Conservation (phyloP, 2,888 invertebrate genomes). For the Tipula confusa region DNA sequence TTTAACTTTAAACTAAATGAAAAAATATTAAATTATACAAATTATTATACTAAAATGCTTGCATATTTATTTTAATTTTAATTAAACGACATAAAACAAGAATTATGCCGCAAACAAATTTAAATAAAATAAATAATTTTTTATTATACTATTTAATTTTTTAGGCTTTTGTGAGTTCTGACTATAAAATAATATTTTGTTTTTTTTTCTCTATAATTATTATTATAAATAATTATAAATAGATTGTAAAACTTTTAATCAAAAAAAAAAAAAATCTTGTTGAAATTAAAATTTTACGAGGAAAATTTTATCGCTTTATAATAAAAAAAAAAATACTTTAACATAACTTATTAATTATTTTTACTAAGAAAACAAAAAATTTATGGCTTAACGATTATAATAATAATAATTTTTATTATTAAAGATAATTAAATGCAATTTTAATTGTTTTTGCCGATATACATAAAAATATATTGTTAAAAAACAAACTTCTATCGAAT, state of each 20-base stretch:
- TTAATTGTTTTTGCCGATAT: neutral
- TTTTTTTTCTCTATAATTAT: neutral
- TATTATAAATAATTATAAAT: constrained; percentile 3
- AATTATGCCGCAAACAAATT: neutral
- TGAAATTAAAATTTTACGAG: constrained; percentile 9
- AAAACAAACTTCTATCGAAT: neutral
- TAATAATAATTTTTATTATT: neutral
- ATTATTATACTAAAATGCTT: neutral
- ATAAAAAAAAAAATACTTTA: neutral
- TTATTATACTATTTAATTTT: neutral
- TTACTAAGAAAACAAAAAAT: neutral
- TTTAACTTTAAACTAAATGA: neutral
- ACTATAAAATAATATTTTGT: neutral
- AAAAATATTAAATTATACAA: neutral
- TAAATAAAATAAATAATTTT: neutral
- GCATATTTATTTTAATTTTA: neutral
- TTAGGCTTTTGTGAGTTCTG: constrained; percentile 6
- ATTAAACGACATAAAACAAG: neutral
- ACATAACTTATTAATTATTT: neutral
- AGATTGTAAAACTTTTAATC: neutral
- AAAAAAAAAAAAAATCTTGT: neutral
- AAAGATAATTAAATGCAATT: neutral
- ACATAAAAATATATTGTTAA: neutral
- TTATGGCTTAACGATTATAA: neutral
- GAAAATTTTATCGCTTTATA: constrained; percentile 20